A percentile compares a stretch with the other conserved stretches of the same genome.
Evolutionary conservation across 2,888 invertebrate genomes (phyloP).

Genomic region (Chrysina gloriosa): DNA sequence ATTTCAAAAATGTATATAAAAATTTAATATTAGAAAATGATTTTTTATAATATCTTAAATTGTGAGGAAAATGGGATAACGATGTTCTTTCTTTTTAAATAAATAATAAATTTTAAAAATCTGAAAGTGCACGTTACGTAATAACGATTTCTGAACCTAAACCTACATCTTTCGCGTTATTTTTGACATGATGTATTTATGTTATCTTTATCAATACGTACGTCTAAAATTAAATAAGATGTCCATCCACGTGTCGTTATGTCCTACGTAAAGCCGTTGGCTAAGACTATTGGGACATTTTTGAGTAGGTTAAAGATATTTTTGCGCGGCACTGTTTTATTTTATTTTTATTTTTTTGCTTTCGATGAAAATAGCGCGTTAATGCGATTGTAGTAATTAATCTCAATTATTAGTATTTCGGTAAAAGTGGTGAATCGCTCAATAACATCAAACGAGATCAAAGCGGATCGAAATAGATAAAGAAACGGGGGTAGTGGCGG

Average conservation of each 20-base stretch:
- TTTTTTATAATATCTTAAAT: no score
- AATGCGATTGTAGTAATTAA: not conserved
- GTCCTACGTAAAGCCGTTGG: not conserved
- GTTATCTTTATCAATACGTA: slow-evolving; percentile 26
- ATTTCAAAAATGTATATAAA: no score
- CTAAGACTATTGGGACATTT: slow-evolving; percentile 10
- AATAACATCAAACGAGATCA: slow-evolving; percentile 34
- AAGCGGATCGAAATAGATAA: slow-evolving; percentile 15
- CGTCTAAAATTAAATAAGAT: slow-evolving; percentile 26
- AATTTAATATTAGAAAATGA: no score
- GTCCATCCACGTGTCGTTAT: slow-evolving; percentile 25
- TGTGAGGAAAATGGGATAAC: no score
- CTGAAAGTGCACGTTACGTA: not conserved
- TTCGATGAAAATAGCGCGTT: not conserved
- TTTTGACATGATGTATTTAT: slow-evolving; percentile 20
- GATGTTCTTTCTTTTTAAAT: no score
- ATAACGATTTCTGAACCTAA: not conserved
- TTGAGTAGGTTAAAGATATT: slow-evolving; percentile 2
- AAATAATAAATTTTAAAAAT: not conserved
- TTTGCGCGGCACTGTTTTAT: not conserved
- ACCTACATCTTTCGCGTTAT: slow-evolving; percentile 18
- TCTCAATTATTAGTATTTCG: not conserved
- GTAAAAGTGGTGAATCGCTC: not conserved
- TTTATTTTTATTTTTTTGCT: not conserved
- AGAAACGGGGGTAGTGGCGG: slow-evolving; percentile 4